Evolutionary conservation across 2,113 vertebrate species (phyloP).

Genomic region (Coryphaenoides rupestris): DNA sequence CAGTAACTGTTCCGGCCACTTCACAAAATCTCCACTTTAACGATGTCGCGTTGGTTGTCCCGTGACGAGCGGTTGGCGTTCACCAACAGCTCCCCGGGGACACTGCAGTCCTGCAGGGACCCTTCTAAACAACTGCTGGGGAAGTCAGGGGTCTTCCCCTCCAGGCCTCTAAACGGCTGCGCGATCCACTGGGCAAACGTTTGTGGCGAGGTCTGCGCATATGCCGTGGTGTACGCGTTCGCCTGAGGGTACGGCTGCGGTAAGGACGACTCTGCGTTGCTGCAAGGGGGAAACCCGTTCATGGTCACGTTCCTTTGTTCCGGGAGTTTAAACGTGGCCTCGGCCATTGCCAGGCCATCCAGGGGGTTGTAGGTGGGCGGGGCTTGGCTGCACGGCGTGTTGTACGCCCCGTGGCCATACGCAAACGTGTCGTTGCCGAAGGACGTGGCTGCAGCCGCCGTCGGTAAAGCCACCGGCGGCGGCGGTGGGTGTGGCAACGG

Average conservation of each 20-base stretch:
- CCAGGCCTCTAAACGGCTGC: conserved; percentile 49
- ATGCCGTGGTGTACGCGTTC: conserved; percentile 45
- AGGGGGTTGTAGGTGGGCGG: conserved; percentile 59
- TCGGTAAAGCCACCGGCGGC: conserved; percentile 41
- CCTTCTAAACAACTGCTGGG: conserved; percentile 44
- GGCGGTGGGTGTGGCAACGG: conserved; percentile 48
- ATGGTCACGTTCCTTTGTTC: conserved; percentile 57
- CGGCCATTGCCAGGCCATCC: conserved; percentile 58
- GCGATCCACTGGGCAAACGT: conserved; percentile 54
- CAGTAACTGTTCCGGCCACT: not conserved
- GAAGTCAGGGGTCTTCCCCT: conserved; percentile 54
- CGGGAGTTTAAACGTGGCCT: conserved; percentile 67
- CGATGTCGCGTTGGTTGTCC: conserved; percentile 59
- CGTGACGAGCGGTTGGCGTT: conserved; percentile 32
- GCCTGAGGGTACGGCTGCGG: conserved; percentile 52
- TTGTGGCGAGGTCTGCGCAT: conserved; percentile 50
- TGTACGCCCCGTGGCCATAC: conserved; percentile 68
- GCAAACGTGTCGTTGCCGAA: conserved; percentile 51
- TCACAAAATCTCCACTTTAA: conserved; percentile 65
- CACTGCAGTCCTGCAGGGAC: conserved; percentile 54
- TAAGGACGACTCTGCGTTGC: conserved; percentile 49
- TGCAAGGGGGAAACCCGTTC: conserved; percentile 68
- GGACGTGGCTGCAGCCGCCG: conserved; percentile 56
- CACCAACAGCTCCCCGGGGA: conserved; percentile 39
- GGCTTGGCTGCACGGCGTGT: conserved; percentile 60